phyloP scores from a whole-genome alignment of 2,888 invertebrate genomes.

The Caenorhabditis parvicauda region DNA sequence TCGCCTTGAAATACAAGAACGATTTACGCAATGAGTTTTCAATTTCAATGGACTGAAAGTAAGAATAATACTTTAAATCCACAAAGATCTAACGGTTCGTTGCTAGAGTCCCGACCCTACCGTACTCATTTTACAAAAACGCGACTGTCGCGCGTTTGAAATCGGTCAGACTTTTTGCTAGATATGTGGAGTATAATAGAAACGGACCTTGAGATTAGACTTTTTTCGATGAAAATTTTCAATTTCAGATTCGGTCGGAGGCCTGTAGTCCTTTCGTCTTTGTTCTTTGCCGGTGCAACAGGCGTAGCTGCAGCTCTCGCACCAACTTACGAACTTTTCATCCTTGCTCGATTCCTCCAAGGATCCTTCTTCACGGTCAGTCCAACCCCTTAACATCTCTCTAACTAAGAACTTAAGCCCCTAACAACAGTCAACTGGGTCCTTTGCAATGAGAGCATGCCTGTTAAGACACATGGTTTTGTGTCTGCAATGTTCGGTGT shows the following conservation, averaged over 20 bases:
- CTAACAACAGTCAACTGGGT: slow-evolving; percentile 30
- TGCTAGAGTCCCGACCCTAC: no score
- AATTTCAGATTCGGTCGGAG: slow-evolving; percentile 23
- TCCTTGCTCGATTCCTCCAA: slow-evolving; percentile 19
- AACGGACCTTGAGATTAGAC: no score
- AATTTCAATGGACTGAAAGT: no score
- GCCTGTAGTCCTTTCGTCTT: slow-evolving; percentile 14
- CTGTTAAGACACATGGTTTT: slow-evolving; percentile 14
- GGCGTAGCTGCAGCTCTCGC: slow-evolving; percentile 14
- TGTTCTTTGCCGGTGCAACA: slow-evolving; percentile 13
- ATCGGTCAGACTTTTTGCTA: no score
- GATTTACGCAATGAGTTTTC: no score
- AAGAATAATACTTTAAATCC: no score
- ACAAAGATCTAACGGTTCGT: no score
- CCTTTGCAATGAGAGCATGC: slow-evolving; percentile 21
- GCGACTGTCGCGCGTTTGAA: no score
- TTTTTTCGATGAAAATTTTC: no score
- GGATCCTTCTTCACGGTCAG: slow-evolving; percentile 30
- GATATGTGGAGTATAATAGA: no score
- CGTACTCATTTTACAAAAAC: no score
- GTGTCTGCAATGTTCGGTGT: slow-evolving; percentile 24
- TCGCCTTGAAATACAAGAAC: no score
- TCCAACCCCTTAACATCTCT: neutral
- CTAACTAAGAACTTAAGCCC: slow-evolving; percentile 12
- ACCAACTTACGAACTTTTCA: slow-evolving; percentile 10